A percentile compares a stretch with the other conserved stretches of the same genome.
Conservation (phyloP, 2,797 vertebrate genomes). For the Rhodeus uyekii region DNA sequence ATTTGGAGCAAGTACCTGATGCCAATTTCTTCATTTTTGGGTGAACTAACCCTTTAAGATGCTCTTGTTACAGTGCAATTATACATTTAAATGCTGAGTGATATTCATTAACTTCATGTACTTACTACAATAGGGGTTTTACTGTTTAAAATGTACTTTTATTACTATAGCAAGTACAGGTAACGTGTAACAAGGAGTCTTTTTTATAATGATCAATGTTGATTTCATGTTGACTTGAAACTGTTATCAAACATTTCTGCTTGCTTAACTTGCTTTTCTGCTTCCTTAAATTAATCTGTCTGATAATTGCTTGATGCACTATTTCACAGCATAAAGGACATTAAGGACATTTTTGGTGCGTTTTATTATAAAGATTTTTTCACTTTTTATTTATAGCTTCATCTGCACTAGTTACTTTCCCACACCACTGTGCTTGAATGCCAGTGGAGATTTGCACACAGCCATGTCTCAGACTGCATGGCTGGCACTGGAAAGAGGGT, state of each 20-base stretch:
- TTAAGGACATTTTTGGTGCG: constrained; percentile 15
- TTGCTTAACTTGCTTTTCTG: background rate
- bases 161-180: background rate
- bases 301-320: background rate
- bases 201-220: background rate
- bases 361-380: background rate
- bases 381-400: background rate
- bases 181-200: background rate
- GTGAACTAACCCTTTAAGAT: background rate
- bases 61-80: background rate
- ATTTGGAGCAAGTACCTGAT: background rate
- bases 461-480: constrained; percentile 11
- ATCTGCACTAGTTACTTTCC: constrained; percentile 33
- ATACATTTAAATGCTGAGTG: background rate
- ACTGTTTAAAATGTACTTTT: no score
- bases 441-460: background rate
- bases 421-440: constrained; percentile 1
- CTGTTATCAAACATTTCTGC: background rate
- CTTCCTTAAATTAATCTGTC: background rate
- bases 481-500: background rate
- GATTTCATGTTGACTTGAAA: constrained; percentile 29
- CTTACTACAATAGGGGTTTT: background rate
- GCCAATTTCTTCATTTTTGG: background rate
- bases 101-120: background rate
- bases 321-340: background rate